phyloP scores from a whole-genome alignment of 2,797 vertebrate species.

The Falco cherrug region DNA sequence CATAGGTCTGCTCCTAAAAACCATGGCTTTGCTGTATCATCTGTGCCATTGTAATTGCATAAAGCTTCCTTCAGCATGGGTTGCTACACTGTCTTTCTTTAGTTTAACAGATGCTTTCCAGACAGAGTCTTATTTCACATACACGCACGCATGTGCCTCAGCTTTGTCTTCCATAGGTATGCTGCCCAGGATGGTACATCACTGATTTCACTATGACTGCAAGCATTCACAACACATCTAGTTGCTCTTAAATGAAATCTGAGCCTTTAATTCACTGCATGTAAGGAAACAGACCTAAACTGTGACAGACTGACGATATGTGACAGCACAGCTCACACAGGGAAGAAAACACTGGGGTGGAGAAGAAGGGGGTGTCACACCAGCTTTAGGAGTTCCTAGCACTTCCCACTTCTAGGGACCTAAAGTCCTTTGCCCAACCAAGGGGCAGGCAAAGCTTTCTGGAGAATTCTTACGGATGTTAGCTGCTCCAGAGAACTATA shows the following conservation, averaged over 20 bases:
- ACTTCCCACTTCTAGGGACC: background rate
- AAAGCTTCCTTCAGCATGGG: background rate
- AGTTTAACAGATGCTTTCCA: background rate
- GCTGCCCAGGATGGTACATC: background rate
- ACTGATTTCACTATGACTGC: background rate
- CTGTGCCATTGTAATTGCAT: background rate
- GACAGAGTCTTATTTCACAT: background rate
- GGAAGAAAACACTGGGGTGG: background rate
- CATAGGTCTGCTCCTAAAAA: background rate
- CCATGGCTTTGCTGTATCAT: background rate
- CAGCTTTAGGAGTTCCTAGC: background rate
- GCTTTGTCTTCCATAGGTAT: background rate
- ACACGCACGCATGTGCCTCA: fast-evolving
- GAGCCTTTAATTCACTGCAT: background rate
- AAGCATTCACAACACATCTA: background rate
- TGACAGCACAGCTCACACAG: background rate
- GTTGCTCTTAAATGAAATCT: background rate
- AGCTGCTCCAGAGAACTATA: background rate
- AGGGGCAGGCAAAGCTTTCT: background rate
- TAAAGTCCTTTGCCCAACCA: background rate
- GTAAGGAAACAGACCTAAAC: background rate
- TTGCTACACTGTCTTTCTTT: background rate
- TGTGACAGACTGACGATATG: background rate
- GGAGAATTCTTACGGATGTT: background rate
- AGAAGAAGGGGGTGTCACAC: background rate